Conservation (phyloP, 2,797 vertebrate species). For the Rhodeus uyekii region DNA sequence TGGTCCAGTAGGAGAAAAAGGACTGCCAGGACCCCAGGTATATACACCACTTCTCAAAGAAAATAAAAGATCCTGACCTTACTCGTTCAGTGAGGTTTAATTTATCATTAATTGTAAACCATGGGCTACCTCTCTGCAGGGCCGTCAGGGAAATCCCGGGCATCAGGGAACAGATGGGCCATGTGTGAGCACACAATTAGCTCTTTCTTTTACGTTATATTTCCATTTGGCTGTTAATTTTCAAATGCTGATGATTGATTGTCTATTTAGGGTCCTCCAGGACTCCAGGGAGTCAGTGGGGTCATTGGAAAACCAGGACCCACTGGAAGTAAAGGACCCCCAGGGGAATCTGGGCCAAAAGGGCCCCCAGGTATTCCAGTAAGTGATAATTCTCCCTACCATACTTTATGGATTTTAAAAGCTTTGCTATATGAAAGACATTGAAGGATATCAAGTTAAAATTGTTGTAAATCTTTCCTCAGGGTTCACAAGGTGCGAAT, state of each 20-base stretch:
- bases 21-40: slow-evolving; percentile 81
- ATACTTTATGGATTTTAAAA: neutral
- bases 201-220: slow-evolving; percentile 6
- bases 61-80: neutral
- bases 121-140: slow-evolving; percentile 66
- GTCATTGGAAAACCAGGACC: slow-evolving; percentile 76
- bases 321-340: slow-evolving; percentile 73
- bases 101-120: slow-evolving; percentile 3
- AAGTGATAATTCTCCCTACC: slow-evolving; percentile 64
- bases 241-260: neutral
- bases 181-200: slow-evolving; percentile 70
- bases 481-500: slow-evolving; percentile 71
- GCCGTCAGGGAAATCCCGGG: slow-evolving; percentile 81
- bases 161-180: slow-evolving; percentile 78
- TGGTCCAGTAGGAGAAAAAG: slow-evolving; percentile 79
- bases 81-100: neutral
- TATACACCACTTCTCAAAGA: slow-evolving; percentile 22
- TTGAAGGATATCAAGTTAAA: neutral
- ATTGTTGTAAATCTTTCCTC: slow-evolving; percentile 16
- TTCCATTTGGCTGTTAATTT: neutral
- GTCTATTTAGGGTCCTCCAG: slow-evolving; percentile 76
- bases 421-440: neutral
- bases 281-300: slow-evolving; percentile 73
- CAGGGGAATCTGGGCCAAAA: slow-evolving; percentile 71
- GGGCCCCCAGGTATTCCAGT: slow-evolving; percentile 82